Conservation (phyloP, 2,797 vertebrate genomes). For the Sebastes hubbsi region DNA sequence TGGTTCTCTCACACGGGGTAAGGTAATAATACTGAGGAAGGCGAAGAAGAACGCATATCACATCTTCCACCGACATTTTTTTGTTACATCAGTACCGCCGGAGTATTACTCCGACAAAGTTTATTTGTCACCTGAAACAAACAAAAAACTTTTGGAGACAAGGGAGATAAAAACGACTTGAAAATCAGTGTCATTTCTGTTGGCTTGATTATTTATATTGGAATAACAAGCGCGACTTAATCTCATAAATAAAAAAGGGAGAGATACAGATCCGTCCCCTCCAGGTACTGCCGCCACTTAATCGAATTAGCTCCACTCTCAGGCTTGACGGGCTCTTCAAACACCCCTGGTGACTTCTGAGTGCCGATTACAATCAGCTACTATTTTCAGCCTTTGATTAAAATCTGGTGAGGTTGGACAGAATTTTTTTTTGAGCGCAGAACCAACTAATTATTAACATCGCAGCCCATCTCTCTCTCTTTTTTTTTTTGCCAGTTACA, state of each 20-base stretch:
- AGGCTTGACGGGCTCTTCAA: conserved; percentile 84
- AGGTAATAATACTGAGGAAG: conserved; percentile 22
- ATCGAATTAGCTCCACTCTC: conserved; percentile 85
- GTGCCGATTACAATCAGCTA: conserved; percentile 86
- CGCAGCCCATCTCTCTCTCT: conserved; percentile 51
- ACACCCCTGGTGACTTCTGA: conserved; percentile 86
- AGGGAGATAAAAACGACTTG: conserved; percentile 68
- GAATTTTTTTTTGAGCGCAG: conserved; percentile 68
- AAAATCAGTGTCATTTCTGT: conserved; percentile 79
- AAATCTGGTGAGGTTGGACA: conserved; percentile 83
- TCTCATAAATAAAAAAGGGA: conserved; percentile 85
- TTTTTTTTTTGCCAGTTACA: conserved; percentile 44
- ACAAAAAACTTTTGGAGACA: conserved; percentile 64
- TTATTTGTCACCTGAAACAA: conserved; percentile 71
- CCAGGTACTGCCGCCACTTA: conserved; percentile 84
- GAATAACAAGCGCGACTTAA: conserved; percentile 83
- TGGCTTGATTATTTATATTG: conserved; percentile 84
- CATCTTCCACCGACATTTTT: conserved; percentile 29
- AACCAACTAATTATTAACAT: conserved; percentile 84
- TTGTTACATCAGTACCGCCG: background rate
- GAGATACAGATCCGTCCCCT: conserved; percentile 83
- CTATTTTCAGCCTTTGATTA: conserved; percentile 87
- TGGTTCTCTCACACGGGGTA: conserved; percentile 10
- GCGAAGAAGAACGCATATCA: conserved; percentile 10
- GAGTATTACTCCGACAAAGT: conserved; percentile 51